These are phyloP conservation scores for Chloromyia formosa DNA, from an alignment of 2,888 invertebrate species.

Conservation along the genomic window DNA sequence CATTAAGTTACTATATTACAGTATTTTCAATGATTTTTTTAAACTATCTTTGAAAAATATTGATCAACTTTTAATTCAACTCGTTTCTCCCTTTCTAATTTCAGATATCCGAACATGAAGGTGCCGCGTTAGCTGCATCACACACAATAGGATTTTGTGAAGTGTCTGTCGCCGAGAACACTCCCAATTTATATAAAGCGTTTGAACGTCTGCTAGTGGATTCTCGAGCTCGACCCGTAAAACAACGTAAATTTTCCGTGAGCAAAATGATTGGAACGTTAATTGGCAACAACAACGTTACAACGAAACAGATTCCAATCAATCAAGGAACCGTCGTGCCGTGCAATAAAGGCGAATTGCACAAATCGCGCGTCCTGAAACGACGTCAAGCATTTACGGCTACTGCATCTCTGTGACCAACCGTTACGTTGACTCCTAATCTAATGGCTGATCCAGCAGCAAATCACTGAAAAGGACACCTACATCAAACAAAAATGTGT, in stretches of 20 bases:
- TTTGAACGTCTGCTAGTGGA: conserved; percentile 76
- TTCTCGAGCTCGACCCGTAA: conserved; percentile 69
- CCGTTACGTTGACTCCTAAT: conserved; percentile 41
- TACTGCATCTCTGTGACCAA: conserved; percentile 75
- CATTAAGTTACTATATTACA: too few species aligned
- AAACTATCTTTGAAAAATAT: too few species aligned
- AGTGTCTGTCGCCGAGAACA: conserved; percentile 84
- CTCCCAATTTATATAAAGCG: conserved; percentile 75
- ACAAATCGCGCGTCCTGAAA: conserved; percentile 68
- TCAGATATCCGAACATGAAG: conserved; percentile 79
- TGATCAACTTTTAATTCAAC: too few species aligned
- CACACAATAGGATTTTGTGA: conserved; percentile 80
- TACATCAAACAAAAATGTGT: too few species aligned
- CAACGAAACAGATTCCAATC: conserved; percentile 57
- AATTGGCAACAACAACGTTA: conserved; percentile 55
- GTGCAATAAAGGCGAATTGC: conserved; percentile 70
- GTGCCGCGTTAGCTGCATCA: conserved; percentile 72
- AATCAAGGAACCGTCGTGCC: conserved; percentile 70
- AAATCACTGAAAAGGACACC: conserved; percentile 41
- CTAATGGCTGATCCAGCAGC: conserved; percentile 42
- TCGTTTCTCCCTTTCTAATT: too few species aligned
- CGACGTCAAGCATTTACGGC: conserved; percentile 69
- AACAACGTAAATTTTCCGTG: conserved; percentile 78
- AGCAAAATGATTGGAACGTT: conserved; percentile 76
- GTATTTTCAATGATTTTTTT: too few species aligned